phyloP scores from a whole-genome alignment of 2,113 vertebrate species.

The Xiphophorus hellerii region DNA sequence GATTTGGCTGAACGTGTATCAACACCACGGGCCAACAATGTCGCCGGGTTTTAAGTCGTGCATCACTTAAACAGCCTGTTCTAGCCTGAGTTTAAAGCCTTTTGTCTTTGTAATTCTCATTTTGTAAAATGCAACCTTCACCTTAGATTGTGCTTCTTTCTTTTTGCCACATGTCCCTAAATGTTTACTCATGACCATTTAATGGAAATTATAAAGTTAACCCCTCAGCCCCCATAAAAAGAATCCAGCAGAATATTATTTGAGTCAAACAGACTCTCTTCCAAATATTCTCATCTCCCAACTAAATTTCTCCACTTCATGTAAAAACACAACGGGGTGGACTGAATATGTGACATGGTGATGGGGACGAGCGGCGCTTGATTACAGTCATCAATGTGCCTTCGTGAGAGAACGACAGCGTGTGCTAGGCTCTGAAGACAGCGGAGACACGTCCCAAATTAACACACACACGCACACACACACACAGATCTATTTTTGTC shows the following conservation, averaged over 20 bases:
- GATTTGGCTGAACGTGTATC: too few relatives aligned
- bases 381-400: conserved; percentile 56
- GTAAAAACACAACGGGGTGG: background rate
- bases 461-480: conserved; percentile 35
- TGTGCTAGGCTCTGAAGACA: conserved; percentile 16
- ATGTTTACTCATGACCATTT: background rate
- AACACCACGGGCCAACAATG: too few relatives aligned
- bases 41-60: background rate
- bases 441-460: conserved; percentile 55
- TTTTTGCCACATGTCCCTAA: background rate
- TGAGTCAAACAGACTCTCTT: background rate
- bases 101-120: background rate
- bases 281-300: background rate
- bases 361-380: conserved; percentile 35
- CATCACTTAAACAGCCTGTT: background rate
- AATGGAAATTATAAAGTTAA: background rate
- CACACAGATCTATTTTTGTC: conserved; percentile 64
- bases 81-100: background rate
- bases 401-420: conserved; percentile 37
- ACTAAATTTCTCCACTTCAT: background rate
- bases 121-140: background rate
- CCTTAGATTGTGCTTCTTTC: background rate
- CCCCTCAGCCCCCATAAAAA: too few relatives aligned
- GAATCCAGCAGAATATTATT: background rate
- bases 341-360: conserved; percentile 21